Conservation (phyloP, 2,888 invertebrate genomes). For the Scelioninae gen. 1 region DNA sequence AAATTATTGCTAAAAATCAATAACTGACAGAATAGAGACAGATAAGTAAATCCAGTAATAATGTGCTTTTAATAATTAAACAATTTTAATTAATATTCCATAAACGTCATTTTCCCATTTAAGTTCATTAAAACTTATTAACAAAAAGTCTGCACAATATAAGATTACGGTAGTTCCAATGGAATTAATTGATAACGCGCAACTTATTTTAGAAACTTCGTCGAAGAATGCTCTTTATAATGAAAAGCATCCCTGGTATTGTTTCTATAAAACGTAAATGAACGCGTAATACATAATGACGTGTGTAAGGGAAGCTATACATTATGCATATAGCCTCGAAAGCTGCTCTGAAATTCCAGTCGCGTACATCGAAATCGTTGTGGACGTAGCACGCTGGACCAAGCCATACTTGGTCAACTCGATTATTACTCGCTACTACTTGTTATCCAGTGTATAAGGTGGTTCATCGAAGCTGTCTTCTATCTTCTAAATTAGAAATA, state of each 20-base stretch:
- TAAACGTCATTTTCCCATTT: background rate
- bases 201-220: constrained; percentile 36
- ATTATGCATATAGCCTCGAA: constrained; percentile 66
- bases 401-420: constrained; percentile 65
- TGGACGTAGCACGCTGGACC: constrained; percentile 60
- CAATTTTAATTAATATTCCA: background rate
- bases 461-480: constrained; percentile 57
- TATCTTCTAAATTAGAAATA: constrained; percentile 30
- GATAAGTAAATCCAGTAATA: no score
- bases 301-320: constrained; percentile 65
- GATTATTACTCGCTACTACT: constrained; percentile 69
- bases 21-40: no score
- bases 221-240: constrained; percentile 50
- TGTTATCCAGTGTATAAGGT: constrained; percentile 64
- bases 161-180: constrained; percentile 17
- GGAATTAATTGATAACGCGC: constrained; percentile 23
- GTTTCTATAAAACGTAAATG: constrained; percentile 66
- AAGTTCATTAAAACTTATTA: constrained; percentile 4
- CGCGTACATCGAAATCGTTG: constrained; percentile 68
- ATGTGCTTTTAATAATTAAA: background rate
- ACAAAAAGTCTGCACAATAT: background rate
- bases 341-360: constrained; percentile 67
- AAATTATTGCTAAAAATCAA: no score
- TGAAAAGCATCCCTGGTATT: constrained; percentile 51
- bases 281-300: constrained; percentile 66